Evolutionary conservation across 2,113 vertebrate species (phyloP), one percentile per base, ranked within the genome.

Genomic region (Nycticebus coucang): DNA sequence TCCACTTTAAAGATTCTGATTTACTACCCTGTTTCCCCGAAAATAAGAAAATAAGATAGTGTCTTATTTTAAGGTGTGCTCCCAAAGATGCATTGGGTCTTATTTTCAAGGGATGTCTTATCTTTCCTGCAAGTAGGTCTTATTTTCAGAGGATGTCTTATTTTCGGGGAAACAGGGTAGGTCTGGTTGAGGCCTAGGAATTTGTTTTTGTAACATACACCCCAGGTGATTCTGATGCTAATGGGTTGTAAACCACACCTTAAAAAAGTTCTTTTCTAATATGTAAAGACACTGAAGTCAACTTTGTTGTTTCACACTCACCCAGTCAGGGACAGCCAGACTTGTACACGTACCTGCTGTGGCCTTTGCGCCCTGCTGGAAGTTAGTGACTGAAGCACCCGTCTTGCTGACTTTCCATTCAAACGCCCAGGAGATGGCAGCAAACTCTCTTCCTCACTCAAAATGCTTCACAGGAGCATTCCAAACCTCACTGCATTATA

Each of bases 341-440:
- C 35, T 68, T 87, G 79, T 75, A 78, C 68, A 82, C 2, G 45
- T 64, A 78, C 37, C 77, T 78, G 57, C 55, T 88, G 22, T 35
- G 11, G 45, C 66, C 30, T n/a, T 2, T 3, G n/a, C 8, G 66
- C 37, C 33, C 12, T 4, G 11, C 22, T 10, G 5, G 6, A 33
- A 7, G 6, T 24, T 55, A 24, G 0, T 13, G 69, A 87, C 22
- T 14, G 30, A 77, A 15, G 83, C 24, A 1, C 18, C 1, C 26
- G 37, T 7, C 10, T 13, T 21, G n/a, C 17, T 0, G 28, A 4
- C 37, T 55, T 30, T 50, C 69, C 41, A 8, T 45, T 5, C 0
- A 37, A 21, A 91, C 64, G 30, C 88, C 98, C 98, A 97, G 97
- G 30, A 98, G 98, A 59, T 97, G 98, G 98, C 98, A 98, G 98